phyloP scores from a whole-genome alignment of 2,797 vertebrate species.

The Notoglanidium macrostoma region DNA sequence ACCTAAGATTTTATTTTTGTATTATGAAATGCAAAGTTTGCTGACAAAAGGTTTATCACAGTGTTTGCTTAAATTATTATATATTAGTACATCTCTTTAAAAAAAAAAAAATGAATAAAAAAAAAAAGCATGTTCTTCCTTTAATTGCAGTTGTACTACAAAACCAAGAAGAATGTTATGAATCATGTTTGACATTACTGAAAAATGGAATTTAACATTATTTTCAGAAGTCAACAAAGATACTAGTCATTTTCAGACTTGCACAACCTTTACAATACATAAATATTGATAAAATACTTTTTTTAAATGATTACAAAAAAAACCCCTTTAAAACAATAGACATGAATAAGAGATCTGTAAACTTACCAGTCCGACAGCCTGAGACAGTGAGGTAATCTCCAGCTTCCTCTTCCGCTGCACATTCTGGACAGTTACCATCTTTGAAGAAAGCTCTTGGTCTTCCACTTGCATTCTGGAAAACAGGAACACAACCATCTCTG shows the following conservation, averaged over 20 bases:
- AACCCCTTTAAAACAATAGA: neutral
- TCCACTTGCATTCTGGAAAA: constrained; percentile 76
- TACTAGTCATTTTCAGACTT: neutral
- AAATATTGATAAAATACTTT: neutral
- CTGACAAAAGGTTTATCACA: neutral
- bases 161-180: neutral
- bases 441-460: constrained; percentile 83
- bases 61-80: neutral
- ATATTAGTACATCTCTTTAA: too few relatives aligned
- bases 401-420: constrained; percentile 94
- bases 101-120: neutral
- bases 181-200: neutral
- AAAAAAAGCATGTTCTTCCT: neutral
- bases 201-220: neutral
- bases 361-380: constrained; percentile 89
- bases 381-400: constrained; percentile 82
- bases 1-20: neutral
- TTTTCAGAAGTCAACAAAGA: neutral
- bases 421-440: constrained; percentile 85
- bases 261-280: neutral
- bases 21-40: neutral
- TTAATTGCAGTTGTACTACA: neutral
- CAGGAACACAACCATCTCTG: constrained; percentile 11
- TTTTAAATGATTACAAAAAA: too few relatives aligned
- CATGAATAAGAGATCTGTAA: neutral